These are phyloP conservation scores for Drosophila buzzatii DNA, from an alignment of 2,888 invertebrate genomes.

Conservation along the genomic window DNA sequence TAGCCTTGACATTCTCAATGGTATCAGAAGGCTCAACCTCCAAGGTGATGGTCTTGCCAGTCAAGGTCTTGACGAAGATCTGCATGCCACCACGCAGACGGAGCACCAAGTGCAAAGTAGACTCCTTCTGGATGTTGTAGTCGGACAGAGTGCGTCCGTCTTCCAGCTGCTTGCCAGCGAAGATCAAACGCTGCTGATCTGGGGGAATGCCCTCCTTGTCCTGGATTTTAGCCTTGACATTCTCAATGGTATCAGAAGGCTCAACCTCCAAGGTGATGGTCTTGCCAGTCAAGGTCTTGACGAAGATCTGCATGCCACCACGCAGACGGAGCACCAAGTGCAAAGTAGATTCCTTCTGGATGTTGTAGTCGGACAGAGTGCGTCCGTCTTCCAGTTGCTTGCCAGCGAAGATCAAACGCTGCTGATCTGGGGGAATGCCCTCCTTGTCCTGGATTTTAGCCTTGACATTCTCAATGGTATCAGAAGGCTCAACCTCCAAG, in stretches of 20 bases:
- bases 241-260: conserved; percentile 44
- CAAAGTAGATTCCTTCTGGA: conserved; percentile 70
- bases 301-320: conserved; percentile 63
- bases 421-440: conserved; percentile 81
- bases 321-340: conserved; percentile 57
- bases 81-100: conserved; percentile 79
- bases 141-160: conserved; percentile 70
- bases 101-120: conserved; percentile 55
- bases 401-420: conserved; percentile 80
- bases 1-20: conserved; percentile 45
- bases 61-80: conserved; percentile 68
- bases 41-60: conserved; percentile 77
- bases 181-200: conserved; percentile 78
- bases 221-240: conserved; percentile 11
- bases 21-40: conserved; percentile 65
- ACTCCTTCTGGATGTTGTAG: conserved; percentile 63
- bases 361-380: conserved; percentile 80
- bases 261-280: conserved; percentile 67
- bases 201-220: conserved; percentile 70
- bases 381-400: conserved; percentile 81
- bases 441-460: conserved; percentile 82
- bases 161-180: conserved; percentile 72
- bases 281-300: conserved; percentile 76
- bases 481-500: conserved; percentile 74
- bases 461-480: conserved; percentile 39